These are phyloP conservation scores for Thamnophis sirtalis DNA, from an alignment of 2,113 vertebrate species.

Conservation along the genomic window DNA sequence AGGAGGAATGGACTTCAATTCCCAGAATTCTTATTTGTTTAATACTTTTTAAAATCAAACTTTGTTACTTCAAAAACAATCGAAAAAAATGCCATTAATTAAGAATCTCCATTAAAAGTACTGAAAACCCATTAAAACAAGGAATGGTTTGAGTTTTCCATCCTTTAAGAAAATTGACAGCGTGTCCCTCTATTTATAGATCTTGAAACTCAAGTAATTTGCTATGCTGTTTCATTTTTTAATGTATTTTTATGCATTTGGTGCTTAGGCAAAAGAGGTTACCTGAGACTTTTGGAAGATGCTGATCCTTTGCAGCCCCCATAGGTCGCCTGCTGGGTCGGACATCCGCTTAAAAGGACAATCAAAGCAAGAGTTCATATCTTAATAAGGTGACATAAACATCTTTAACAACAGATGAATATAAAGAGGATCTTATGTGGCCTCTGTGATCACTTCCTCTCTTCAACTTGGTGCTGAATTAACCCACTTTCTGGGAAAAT, in stretches of 20 bases:
- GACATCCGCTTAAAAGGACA: slow-evolving; percentile 79
- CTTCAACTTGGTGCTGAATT: not conserved
- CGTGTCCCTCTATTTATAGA: not conserved
- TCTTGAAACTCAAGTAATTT: not conserved
- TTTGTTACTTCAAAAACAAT: not conserved
- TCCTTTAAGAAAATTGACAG: not conserved
- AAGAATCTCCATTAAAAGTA: not conserved
- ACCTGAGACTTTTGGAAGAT: slow-evolving; percentile 83
- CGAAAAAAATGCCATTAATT: not conserved
- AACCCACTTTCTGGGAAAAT: not conserved
- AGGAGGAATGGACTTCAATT: not conserved
- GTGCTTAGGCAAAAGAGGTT: not conserved
- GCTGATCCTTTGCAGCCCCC: slow-evolving; percentile 84
- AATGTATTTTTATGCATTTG: not conserved
- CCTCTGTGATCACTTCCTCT: not conserved
- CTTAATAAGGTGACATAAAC: accelerated
- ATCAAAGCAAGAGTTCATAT: accelerated
- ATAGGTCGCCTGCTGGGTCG: slow-evolving; percentile 86
- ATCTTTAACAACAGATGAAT: accelerated
- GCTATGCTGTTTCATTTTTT: not conserved
- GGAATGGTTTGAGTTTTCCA: not conserved
- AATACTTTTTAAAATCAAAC: not conserved
- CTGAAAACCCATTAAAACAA: not conserved
- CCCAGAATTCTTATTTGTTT: not conserved
- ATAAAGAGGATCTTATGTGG: not conserved